Conservation (phyloP, 2,888 invertebrate genomes). For the Pyrochroa serraticornis region DNA sequence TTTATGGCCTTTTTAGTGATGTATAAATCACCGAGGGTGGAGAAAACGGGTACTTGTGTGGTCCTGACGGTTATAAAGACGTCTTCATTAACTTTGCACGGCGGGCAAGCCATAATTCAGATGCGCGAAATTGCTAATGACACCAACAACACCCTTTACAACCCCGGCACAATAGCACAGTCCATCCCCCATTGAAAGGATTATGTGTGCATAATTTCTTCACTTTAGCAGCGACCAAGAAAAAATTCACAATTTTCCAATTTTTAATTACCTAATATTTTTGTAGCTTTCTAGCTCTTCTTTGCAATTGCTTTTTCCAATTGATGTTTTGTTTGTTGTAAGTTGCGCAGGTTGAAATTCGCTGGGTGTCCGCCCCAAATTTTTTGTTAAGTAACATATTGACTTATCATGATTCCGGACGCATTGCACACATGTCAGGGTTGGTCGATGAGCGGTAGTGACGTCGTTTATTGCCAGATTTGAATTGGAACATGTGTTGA, state of each 20-base stretch:
- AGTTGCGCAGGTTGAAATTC: no score
- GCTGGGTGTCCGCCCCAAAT: no score
- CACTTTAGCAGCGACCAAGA: no score
- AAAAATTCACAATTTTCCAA: not conserved
- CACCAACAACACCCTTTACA: not conserved
- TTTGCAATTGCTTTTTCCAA: not conserved
- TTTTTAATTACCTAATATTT: no score
- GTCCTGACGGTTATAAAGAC: slow-evolving; percentile 9
- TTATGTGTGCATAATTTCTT: no score
- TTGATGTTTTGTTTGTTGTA: no score
- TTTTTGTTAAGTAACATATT: no score
- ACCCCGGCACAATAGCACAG: no score
- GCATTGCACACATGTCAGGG: slow-evolving; percentile 18
- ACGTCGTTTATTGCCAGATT: slow-evolving; percentile 20
- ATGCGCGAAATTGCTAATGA: slow-evolving; percentile 16
- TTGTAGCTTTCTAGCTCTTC: not conserved
- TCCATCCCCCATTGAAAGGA: no score
- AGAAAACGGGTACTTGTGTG: slow-evolving; percentile 2
- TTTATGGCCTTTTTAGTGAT: not conserved
- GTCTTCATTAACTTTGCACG: slow-evolving; percentile 11
- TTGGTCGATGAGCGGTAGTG: slow-evolving; percentile 2
- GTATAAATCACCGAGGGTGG: slow-evolving; percentile 10
- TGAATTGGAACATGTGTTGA: slow-evolving; percentile 30
- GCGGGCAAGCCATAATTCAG: slow-evolving; percentile 11
- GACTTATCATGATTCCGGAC: not conserved